Evolutionary conservation across 2,797 vertebrate genomes (phyloP).

Genomic region (Oceanodroma leucorhoa): DNA sequence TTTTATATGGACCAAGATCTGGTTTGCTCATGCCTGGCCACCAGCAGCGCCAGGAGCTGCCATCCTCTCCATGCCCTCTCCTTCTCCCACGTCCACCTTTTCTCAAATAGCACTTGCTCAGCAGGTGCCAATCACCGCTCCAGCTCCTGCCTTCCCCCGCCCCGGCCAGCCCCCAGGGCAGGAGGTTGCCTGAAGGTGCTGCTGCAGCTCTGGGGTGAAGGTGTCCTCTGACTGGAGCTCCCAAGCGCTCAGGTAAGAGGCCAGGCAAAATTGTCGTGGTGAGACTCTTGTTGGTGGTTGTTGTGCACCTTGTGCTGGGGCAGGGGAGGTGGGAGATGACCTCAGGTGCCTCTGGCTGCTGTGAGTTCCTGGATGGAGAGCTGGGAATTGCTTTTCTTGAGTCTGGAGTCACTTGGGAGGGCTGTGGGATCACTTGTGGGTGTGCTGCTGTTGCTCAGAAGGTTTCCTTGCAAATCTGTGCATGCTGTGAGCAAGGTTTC

Average conservation of each 20-base stretch:
- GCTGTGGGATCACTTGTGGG: too few relatives aligned
- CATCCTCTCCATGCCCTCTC: not conserved
- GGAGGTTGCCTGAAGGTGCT: not conserved
- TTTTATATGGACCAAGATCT: not conserved
- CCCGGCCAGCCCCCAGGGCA: fast-evolving
- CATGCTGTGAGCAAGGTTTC: fast-evolving
- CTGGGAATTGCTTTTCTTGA: not conserved
- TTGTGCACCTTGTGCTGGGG: not conserved
- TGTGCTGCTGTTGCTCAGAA: not conserved
- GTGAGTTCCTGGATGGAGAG: not conserved
- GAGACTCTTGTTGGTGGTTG: not conserved
- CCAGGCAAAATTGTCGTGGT: fast-evolving
- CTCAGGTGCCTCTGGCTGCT: not conserved
- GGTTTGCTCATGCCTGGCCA: not conserved
- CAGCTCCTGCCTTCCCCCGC: not conserved
- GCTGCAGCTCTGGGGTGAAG: not conserved
- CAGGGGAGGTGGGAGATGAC: not conserved
- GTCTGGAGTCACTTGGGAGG: not conserved
- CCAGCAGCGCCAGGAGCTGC: not conserved
- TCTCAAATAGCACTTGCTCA: not conserved
- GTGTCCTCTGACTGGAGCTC: not conserved
- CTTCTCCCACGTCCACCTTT: not conserved
- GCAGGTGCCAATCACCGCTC: not conserved
- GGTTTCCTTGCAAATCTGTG: not conserved
- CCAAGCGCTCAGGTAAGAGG: not conserved